phyloP scores from a whole-genome alignment of 2,888 invertebrate genomes.

The Stomorhina lunata region DNA sequence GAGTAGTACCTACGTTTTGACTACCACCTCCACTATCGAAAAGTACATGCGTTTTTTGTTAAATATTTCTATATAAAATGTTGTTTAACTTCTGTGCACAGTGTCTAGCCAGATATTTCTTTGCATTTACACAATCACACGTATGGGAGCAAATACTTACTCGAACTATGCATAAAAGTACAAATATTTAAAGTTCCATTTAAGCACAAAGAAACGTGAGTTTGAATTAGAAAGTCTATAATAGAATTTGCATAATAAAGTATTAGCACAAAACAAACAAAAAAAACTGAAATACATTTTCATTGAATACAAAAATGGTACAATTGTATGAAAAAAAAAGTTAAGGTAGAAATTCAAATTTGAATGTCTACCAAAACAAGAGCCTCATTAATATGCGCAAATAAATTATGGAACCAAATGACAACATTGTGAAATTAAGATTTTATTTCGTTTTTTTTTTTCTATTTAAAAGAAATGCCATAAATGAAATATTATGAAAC shows the following conservation, averaged over 20 bases:
- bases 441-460: no score
- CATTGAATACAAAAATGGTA: not conserved
- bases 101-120: no score
- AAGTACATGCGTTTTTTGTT: no score
- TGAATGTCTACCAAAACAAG: not conserved
- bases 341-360: constrained; percentile 4
- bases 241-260: constrained; percentile 61
- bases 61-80: no score
- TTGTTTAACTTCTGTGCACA: no score
- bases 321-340: constrained; percentile 1
- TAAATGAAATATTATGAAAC: constrained; percentile 1
- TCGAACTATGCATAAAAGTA: not conserved
- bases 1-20: no score
- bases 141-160: no score
- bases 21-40: no score
- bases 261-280: not conserved
- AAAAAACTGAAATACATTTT: not conserved
- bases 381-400: not conserved
- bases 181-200: not conserved
- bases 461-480: not conserved
- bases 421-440: not conserved
- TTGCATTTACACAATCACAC: no score
- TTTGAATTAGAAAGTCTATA: constrained; percentile 58
- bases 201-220: constrained; percentile 38
- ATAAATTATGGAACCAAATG: constrained; percentile 9